Percentiles rank a stretch among this genome's conserved stretches.
phyloP scores from a whole-genome alignment of 2,888 invertebrate genomes.

The Corbicula japonica region DNA sequence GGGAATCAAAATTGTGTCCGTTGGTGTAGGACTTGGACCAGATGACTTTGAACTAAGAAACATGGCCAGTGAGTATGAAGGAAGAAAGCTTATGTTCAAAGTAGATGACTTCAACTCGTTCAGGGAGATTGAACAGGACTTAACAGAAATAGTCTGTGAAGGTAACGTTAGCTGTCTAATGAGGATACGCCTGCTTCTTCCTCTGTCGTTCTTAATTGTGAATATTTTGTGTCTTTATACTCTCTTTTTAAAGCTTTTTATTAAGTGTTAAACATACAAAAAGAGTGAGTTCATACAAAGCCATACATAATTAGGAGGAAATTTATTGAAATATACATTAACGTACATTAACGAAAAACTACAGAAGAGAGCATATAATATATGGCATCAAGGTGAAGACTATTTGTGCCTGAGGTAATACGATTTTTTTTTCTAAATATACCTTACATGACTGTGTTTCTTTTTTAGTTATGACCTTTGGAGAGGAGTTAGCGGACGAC shows the following conservation, averaged over 20 bases:
- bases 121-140: slow-evolving; percentile 60
- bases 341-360: no score
- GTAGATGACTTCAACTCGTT: slow-evolving; percentile 76
- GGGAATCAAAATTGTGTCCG: slow-evolving; percentile 67
- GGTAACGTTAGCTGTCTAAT: slow-evolving; percentile 24
- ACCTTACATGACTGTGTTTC: no score
- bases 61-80: slow-evolving; percentile 66
- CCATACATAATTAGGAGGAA: no score
- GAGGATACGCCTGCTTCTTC: not conserved
- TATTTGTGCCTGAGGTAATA: no score
- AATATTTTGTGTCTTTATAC: not conserved
- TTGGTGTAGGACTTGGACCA: slow-evolving; percentile 67
- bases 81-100: slow-evolving; percentile 70
- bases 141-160: slow-evolving; percentile 73
- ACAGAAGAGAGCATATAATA: no score
- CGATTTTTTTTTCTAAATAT: no score
- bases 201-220: not conserved
- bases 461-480: no score
- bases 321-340: no score
- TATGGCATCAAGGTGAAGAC: no score
- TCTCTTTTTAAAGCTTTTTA: not conserved
- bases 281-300: no score
- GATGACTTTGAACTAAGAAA: slow-evolving; percentile 68
- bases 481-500: no score
- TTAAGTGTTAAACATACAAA: no score